Conservation (phyloP, 2,888 invertebrate species). For the Meiosimyza decipiens region DNA sequence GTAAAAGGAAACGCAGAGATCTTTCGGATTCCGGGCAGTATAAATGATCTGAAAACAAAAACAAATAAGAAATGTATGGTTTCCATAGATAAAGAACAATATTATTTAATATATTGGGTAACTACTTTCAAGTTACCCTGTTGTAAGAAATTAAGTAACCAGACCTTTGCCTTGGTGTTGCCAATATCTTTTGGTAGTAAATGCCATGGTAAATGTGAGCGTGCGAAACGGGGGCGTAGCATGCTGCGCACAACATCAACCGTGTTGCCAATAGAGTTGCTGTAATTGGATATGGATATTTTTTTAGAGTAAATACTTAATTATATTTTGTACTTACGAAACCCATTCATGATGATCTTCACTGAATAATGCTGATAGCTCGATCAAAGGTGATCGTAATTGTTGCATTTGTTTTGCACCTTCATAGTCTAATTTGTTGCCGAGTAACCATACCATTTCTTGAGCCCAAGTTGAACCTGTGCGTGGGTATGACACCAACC, state of each 20-base stretch:
- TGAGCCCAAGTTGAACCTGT: constrained; percentile 95
- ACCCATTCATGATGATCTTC: constrained; percentile 73
- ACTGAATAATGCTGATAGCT: constrained; percentile 75
- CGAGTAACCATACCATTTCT: constrained; percentile 93
- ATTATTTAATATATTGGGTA: background rate
- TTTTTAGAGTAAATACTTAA: background rate
- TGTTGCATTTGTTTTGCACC: constrained; percentile 72
- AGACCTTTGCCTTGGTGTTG: constrained; percentile 77
- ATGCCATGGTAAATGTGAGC: constrained; percentile 80
- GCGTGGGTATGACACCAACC: constrained; percentile 89
- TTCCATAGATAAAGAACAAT: background rate
- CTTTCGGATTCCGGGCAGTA: constrained; percentile 89
- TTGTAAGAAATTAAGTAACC: background rate
- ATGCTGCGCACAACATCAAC: constrained; percentile 77
- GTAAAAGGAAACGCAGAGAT: constrained; percentile 88
- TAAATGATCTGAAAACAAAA: constrained; percentile 75
- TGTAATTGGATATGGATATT: constrained; percentile 38
- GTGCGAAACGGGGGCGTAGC: constrained; percentile 79
- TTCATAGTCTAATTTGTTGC: constrained; percentile 82
- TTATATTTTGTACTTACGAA: constrained; percentile 66
- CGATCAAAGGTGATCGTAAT: constrained; percentile 78
- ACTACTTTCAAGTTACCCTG: background rate
- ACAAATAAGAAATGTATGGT: background rate
- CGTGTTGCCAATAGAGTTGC: constrained; percentile 72
- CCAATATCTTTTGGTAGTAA: constrained; percentile 76